Conservation (phyloP, 2,888 invertebrate genomes). For the Glaucopsyche alexis region DNA sequence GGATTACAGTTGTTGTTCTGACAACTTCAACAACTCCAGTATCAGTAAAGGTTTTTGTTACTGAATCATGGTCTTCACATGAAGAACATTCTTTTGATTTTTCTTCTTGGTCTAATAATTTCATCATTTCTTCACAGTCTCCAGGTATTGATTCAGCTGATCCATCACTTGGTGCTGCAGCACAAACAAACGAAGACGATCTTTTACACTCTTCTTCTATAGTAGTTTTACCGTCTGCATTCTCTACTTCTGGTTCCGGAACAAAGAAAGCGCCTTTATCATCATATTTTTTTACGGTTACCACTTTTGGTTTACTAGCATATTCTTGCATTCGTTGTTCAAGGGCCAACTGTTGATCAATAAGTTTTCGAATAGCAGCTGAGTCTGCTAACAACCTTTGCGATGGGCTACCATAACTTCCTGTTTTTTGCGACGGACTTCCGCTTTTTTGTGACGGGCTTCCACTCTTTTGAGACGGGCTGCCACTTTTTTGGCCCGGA, state of each 20-base stretch:
- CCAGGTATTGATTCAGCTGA: constrained; percentile 78
- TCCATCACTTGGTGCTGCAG: constrained; percentile 71
- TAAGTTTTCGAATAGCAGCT: constrained; percentile 70
- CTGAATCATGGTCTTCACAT: constrained; percentile 42
- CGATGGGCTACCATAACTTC: constrained; percentile 70
- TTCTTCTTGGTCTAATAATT: constrained; percentile 77
- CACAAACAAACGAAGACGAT: constrained; percentile 66
- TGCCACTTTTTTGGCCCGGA: constrained; percentile 60
- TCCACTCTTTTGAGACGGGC: constrained; percentile 62
- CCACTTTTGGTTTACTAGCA: constrained; percentile 58
- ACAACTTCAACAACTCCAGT: constrained; percentile 67
- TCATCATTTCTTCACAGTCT: constrained; percentile 82
- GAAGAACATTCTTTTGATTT: constrained; percentile 55
- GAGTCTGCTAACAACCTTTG: constrained; percentile 73
- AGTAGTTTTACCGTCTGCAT: constrained; percentile 49
- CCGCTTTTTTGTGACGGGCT: constrained; percentile 74
- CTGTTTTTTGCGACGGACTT: constrained; percentile 71
- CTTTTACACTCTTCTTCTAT: constrained; percentile 69
- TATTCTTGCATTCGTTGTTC: constrained; percentile 65
- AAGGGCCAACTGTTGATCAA: constrained; percentile 73
- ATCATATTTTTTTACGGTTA: constrained; percentile 72
- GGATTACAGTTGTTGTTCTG: constrained; percentile 69
- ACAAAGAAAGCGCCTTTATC: constrained; percentile 74
- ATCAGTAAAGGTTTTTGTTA: constrained; percentile 57
- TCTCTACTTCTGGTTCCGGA: constrained; percentile 58